Conservation (phyloP, 2,888 invertebrate species). For the Oscheius sp. region DNA sequence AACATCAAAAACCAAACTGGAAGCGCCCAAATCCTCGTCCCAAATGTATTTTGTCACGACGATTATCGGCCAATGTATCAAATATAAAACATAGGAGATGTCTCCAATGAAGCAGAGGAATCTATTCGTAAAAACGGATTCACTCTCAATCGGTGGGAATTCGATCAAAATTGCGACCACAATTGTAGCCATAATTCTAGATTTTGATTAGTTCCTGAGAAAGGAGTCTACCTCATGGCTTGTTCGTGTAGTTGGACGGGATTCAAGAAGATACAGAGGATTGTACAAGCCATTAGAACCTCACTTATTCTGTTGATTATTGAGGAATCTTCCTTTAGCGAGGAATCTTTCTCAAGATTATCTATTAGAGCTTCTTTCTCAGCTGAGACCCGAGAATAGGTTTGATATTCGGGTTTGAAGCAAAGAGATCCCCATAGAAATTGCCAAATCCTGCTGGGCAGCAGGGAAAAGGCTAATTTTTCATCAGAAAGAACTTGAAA, state of each 20-base stretch:
- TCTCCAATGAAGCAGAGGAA: slow-evolving; percentile 10
- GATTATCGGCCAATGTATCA: slow-evolving; percentile 22
- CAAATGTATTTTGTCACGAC: slow-evolving; percentile 2
- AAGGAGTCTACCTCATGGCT: not conserved
- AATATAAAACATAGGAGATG: slow-evolving; percentile 17
- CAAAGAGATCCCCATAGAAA: not conserved
- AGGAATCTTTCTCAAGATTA: no score
- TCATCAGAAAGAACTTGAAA: slow-evolving; percentile 5
- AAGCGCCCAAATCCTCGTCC: not conserved
- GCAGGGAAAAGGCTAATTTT: not conserved
- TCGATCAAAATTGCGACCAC: not conserved
- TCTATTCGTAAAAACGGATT: not conserved
- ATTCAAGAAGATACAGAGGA: no score
- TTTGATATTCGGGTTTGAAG: not conserved
- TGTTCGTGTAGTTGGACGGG: not conserved
- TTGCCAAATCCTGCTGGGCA: slow-evolving; percentile 22
- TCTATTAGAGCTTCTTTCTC: slow-evolving; percentile 4
- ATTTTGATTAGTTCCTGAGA: not conserved
- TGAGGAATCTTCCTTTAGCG: no score
- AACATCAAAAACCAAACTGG: not conserved
- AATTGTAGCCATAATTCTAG: not conserved
- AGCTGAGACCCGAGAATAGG: no score
- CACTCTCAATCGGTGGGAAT: not conserved
- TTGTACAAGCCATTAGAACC: no score
- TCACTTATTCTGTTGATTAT: no score